These are phyloP conservation scores for Cylindroiulus punctatus DNA, from an alignment of 2,888 invertebrate genomes.

Conservation along the genomic window DNA sequence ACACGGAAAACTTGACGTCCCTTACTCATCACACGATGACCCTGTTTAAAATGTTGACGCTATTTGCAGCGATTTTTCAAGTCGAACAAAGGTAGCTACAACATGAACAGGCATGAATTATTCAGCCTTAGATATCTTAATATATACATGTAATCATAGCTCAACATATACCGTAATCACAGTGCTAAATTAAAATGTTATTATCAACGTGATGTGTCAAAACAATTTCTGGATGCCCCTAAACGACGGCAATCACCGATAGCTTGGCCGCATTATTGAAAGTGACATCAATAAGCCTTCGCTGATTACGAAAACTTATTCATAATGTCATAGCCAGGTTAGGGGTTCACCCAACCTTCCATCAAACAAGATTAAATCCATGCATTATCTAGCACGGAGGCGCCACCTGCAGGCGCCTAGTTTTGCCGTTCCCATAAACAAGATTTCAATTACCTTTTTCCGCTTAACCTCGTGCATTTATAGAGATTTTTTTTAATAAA, in stretches of 20 bases:
- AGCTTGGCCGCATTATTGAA: background rate
- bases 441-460: constrained; percentile 11
- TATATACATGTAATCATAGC: too few relatives aligned
- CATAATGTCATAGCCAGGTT: background rate
- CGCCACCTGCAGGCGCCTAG: background rate
- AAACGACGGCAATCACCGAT: background rate
- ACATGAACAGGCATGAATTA: too few relatives aligned
- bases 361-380: background rate
- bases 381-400: background rate
- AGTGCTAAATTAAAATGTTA: too few relatives aligned
- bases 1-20: too few relatives aligned
- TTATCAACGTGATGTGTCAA: too few relatives aligned
- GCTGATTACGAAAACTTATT: background rate
- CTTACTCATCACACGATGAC: too few relatives aligned
- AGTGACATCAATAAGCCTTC: too few relatives aligned
- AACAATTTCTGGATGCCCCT: background rate
- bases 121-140: too few relatives aligned
- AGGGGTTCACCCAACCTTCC: background rate
- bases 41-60: too few relatives aligned
- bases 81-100: too few relatives aligned
- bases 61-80: too few relatives aligned
- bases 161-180: too few relatives aligned
- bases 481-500: constrained; percentile 17
- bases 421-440: background rate
- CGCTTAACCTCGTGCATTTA: background rate